A percentile compares a stretch with the other conserved stretches of the same genome.
Conservation (phyloP, 2,113 vertebrate genomes). For the Fulica atra region DNA sequence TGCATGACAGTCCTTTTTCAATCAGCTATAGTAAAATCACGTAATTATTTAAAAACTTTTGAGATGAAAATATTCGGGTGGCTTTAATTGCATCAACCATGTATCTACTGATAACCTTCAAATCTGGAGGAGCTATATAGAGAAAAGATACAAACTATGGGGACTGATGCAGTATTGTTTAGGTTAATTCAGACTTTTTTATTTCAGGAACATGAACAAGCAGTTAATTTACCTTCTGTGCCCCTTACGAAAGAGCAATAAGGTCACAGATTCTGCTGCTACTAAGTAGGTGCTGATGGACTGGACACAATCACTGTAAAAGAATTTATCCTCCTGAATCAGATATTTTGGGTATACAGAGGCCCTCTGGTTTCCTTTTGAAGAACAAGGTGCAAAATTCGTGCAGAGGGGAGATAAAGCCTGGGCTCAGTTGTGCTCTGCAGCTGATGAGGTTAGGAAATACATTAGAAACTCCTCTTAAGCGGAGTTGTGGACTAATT, state of each 20-base stretch:
- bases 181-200: neutral
- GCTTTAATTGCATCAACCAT: neutral
- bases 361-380: neutral
- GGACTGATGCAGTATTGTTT: neutral
- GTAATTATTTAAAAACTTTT: neutral
- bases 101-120: neutral
- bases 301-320: neutral
- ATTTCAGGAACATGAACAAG: neutral
- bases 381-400: neutral
- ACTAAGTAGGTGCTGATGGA: neutral
- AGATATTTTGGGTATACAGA: neutral
- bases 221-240: neutral
- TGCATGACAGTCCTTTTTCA: neutral
- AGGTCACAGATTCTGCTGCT: neutral
- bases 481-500: neutral
- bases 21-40: neutral
- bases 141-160: neutral
- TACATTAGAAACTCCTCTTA: neutral
- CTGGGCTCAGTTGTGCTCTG: neutral
- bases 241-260: neutral
- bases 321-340: neutral
- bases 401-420: neutral
- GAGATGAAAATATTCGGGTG: neutral
- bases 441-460: neutral
- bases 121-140: neutral